Base-by-base conservation (phyloP, 2,797 vertebrate genomes). In the Morelia viridis region DNA sequence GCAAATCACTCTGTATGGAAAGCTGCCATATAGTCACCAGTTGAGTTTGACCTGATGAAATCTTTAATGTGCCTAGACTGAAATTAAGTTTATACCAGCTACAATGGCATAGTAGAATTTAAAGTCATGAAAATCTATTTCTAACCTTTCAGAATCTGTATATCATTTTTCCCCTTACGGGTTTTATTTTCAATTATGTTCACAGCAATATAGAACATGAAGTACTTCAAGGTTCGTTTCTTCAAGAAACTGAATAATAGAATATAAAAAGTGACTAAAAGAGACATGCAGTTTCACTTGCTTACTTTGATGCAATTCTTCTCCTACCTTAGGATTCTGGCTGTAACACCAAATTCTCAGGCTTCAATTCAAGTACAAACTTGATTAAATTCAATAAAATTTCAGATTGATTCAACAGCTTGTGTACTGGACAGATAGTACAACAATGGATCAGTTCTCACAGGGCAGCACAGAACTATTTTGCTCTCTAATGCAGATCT, bases 121-220 rank as follows among this genome's bases (percentile, higher is more conserved):
- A 57, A 92, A 89, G 24, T n/a, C 31, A 91, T 28, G 68, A 35
- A 83, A 53, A 24, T 4, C 57, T 83, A 31, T 76, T 53, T 53
- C 80, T 9, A 11, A 35, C 26, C 17, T 68, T 68, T 68, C 19
- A 24, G 17, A 85, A 57, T 53, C 31, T 13, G 5, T 68, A 68
- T 68, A 15, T 24, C 60, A 17, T 65, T 28, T 61, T 90, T 58
- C 24, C 24, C 24, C 58, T 57, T 26, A 24, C 46, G 58, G 24
- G 60, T 64, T 88, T 88, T 85, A 90, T 92, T 90, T 92, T 65
- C 68, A 90, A 26, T 65, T 11, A 87, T 56, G 31, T 83, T 46
- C 50, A 87, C 19, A 64, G 85, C 50, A 62, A 41, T 22, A 85
- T 50, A 87, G n/a, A 87, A 80, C 15, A 65, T 65, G 31, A 84